Percentiles rank a stretch among this genome's conserved stretches.
Evolutionary conservation across 2,888 invertebrate genomes (phyloP).

Genomic region (Heteromyza rotundicornis): DNA sequence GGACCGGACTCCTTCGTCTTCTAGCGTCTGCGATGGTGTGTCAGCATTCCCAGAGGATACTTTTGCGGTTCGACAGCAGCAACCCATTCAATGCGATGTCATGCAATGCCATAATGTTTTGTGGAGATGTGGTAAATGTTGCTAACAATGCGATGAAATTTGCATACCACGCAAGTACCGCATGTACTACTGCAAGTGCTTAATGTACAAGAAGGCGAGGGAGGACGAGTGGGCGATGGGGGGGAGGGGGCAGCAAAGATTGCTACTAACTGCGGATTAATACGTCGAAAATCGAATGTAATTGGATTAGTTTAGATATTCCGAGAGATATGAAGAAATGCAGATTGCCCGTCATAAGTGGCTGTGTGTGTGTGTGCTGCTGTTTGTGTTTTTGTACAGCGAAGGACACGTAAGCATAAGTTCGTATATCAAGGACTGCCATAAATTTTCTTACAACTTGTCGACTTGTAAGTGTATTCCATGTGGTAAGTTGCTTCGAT

Average conservation of each 20-base stretch:
- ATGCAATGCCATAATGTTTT: no score
- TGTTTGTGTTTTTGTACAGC: neutral
- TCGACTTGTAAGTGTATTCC: neutral
- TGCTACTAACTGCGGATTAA: slow-evolving; percentile 17
- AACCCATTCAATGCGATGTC: no score
- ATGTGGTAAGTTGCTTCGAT: no score
- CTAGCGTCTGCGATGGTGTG: no score
- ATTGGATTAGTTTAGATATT: slow-evolving; percentile 15
- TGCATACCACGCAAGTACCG: neutral
- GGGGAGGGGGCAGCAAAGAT: slow-evolving; percentile 3
- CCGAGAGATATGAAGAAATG: slow-evolving; percentile 1
- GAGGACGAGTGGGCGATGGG: no score
- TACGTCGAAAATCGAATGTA: slow-evolving; percentile 19
- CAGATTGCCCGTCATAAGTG: slow-evolving; percentile 3
- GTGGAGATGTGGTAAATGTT: neutral
- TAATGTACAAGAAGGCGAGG: no score
- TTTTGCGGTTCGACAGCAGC: no score
- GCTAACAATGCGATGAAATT: slow-evolving; percentile 7
- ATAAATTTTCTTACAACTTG: no score
- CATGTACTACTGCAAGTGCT: no score
- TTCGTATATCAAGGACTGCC: neutral
- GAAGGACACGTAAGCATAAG: neutral
- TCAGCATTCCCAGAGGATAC: no score
- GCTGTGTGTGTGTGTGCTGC: neutral
- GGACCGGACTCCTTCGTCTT: no score